Percentiles rank a stretch among this genome's conserved stretches.
These are phyloP conservation scores for Lysandra bellargus DNA, from an alignment of 2,888 invertebrate species.

Conservation along the genomic window DNA sequence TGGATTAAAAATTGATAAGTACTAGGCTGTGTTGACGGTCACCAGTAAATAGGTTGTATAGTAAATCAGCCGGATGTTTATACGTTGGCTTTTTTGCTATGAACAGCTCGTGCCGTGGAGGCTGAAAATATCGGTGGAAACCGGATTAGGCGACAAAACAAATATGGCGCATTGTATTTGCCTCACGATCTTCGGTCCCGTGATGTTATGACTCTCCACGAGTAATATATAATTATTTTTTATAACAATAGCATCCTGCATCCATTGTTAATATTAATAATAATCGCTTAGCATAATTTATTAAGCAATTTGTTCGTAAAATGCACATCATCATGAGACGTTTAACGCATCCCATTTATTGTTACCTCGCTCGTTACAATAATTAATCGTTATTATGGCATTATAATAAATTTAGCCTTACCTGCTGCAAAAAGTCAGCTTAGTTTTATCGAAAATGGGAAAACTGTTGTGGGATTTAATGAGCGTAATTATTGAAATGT, in stretches of 20 bases:
- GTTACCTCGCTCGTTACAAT: conserved; percentile 9
- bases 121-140: conserved; percentile 16
- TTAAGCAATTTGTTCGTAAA: neutral
- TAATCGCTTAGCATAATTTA: conserved; percentile 1
- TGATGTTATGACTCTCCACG: neutral
- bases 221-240: neutral
- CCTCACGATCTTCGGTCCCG: neutral
- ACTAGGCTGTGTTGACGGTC: neutral
- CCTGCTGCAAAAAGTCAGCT: neutral
- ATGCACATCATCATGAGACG: conserved; percentile 10
- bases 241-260: neutral
- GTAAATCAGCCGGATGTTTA: neutral
- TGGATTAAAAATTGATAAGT: no score
- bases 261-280: neutral
- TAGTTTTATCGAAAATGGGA: neutral
- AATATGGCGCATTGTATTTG: neutral
- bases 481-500: neutral
- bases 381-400: conserved; percentile 4
- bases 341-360: conserved; percentile 7
- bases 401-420: conserved; percentile 8
- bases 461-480: neutral
- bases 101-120: neutral
- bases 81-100: neutral
- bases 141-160: neutral
- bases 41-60: neutral